A percentile compares a stretch with the other conserved stretches of the same genome.
These are phyloP conservation scores for Agelas oroides DNA, from an alignment of 37 sponge, comb jelly and placozoan genomes.

Conservation along the genomic window DNA sequence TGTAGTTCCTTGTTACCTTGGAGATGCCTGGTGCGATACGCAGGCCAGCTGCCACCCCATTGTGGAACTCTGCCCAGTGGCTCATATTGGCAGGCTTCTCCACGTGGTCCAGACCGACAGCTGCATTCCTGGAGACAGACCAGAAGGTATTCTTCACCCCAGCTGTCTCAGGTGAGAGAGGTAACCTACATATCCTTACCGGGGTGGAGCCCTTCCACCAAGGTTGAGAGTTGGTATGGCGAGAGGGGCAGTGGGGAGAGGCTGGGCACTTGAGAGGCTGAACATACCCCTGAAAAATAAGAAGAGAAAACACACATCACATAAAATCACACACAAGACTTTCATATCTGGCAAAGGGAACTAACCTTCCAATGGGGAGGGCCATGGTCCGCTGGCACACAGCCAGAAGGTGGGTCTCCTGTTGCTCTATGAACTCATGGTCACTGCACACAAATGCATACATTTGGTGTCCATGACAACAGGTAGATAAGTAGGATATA, in stretches of 20 bases:
- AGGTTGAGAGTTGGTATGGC: constrained; percentile 73
- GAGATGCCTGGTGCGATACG: constrained; percentile 55
- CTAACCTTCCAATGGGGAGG: constrained; percentile 90
- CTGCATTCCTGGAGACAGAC: constrained; percentile 52
- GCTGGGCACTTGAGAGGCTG: constrained; percentile 65
- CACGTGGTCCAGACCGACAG: constrained; percentile 80
- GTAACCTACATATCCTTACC: constrained; percentile 3
- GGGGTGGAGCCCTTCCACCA: constrained; percentile 73
- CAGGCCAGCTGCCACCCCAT: constrained; percentile 96
- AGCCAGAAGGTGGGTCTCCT: constrained; percentile 75
- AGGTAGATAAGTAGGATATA: background rate
- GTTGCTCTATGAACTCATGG: constrained; percentile 86
- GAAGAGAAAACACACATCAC: constrained; percentile 1
- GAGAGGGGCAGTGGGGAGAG: constrained; percentile 70
- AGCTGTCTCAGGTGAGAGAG: no score
- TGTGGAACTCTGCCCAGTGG: constrained; percentile 94
- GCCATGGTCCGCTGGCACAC: constrained; percentile 92
- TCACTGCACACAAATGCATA: constrained; percentile 55
- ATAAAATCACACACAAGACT: background rate
- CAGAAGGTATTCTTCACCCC: no score
- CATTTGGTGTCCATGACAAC: background rate
- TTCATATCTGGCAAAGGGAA: background rate
- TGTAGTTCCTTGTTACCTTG: constrained; percentile 42
- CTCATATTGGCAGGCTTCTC: constrained; percentile 83
- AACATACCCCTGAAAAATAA: constrained; percentile 76